phyloP scores from a whole-genome alignment of 2,888 invertebrate genomes.

The Agriopis leucophaearia region DNA sequence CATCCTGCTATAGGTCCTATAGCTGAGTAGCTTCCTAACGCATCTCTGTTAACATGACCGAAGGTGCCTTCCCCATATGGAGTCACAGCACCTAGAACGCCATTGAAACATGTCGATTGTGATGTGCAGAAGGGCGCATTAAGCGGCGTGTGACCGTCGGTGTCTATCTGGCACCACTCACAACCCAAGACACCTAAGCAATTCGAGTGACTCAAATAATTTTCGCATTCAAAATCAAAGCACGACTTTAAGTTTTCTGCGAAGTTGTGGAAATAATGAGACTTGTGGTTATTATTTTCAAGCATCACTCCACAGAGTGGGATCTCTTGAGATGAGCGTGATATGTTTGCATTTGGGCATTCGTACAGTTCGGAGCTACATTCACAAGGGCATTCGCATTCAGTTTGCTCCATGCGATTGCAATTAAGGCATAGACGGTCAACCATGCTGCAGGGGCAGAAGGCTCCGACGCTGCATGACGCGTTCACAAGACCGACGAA shows the following conservation, averaged over 20 bases:
- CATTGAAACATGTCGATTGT: constrained; percentile 94
- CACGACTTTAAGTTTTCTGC: constrained; percentile 88
- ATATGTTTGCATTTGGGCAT: constrained; percentile 68
- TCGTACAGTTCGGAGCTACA: constrained; percentile 88
- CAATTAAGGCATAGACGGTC: constrained; percentile 96
- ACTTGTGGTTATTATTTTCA: constrained; percentile 81
- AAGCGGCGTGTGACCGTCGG: constrained; percentile 90
- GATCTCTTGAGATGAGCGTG: constrained; percentile 67
- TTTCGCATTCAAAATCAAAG: constrained; percentile 89
- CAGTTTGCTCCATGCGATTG: constrained; percentile 96
- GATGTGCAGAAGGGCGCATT: constrained; percentile 92
- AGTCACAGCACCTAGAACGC: constrained; percentile 92
- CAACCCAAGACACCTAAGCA: constrained; percentile 93
- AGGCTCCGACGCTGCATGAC: constrained; percentile 93
- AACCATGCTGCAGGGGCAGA: constrained; percentile 97
- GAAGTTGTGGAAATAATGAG: constrained; percentile 81
- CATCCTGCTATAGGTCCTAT: constrained; percentile 96
- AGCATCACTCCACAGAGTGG: constrained; percentile 79
- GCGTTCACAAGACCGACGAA: constrained; percentile 96
- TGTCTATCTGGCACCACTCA: constrained; percentile 95
- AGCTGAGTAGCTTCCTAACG: constrained; percentile 88
- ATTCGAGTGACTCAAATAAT: constrained; percentile 87
- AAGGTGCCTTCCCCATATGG: constrained; percentile 92
- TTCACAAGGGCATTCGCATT: constrained; percentile 98
- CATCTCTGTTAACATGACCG: constrained; percentile 79